phyloP scores from a whole-genome alignment of 2,888 invertebrate species.

The Apamea anceps region DNA sequence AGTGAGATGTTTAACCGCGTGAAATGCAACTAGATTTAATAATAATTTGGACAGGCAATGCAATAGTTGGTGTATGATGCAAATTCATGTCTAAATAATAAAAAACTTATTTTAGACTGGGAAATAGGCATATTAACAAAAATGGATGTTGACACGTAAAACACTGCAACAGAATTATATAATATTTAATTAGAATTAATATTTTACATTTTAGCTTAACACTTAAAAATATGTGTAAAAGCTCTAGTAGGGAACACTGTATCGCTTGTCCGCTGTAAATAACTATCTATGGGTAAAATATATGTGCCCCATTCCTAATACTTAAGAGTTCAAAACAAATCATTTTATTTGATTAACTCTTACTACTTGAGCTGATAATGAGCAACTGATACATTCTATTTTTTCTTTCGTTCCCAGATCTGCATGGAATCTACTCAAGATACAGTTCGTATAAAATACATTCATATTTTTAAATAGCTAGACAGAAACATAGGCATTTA shows the following conservation, averaged over 20 bases:
- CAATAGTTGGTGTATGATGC: not conserved
- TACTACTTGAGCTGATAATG: conserved; percentile 33
- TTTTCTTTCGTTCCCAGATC: conserved; percentile 69
- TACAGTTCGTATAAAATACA: conserved; percentile 66
- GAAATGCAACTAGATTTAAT: conserved; percentile 61
- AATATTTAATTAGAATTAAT: not conserved
- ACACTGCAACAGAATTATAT: not conserved
- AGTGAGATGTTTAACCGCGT: conserved; percentile 78
- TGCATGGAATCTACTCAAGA: conserved; percentile 66
- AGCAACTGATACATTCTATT: conserved; percentile 60
- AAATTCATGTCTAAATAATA: not conserved
- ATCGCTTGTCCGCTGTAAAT: not conserved
- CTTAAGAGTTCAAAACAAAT: not conserved
- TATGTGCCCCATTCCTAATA: not conserved
- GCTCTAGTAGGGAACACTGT: not conserved
- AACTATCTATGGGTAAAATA: not conserved
- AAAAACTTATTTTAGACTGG: not conserved
- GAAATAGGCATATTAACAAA: not conserved
- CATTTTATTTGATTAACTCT: conserved; percentile 5
- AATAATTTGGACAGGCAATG: conserved; percentile 53
- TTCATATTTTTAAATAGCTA: conserved; percentile 41
- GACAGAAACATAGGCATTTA: conserved; percentile 21
- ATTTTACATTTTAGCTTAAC: not conserved
- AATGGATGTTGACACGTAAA: not conserved
- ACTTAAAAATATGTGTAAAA: not conserved